Percentiles rank a stretch among this genome's conserved stretches.
phyloP scores from a whole-genome alignment of 2,888 invertebrate species.

The Lepidocyrtinus sp. region DNA sequence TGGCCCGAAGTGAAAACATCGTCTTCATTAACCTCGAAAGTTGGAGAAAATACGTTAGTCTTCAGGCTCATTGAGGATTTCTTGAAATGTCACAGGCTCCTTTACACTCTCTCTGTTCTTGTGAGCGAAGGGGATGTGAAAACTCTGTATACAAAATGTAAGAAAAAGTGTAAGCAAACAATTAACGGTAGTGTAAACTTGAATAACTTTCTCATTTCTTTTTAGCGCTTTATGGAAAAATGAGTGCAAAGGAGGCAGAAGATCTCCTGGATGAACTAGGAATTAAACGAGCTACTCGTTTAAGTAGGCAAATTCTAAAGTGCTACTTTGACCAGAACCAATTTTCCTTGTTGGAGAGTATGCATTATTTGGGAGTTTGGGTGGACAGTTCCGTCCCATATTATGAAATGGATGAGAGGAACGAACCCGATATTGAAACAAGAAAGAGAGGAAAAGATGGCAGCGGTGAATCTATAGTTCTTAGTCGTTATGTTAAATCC shows the following conservation, averaged over 20 bases:
- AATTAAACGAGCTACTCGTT: conserved; percentile 39
- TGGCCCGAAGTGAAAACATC: conserved; percentile 62
- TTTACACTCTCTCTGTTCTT: conserved; percentile 66
- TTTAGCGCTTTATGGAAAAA: conserved; percentile 60
- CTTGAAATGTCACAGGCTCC: conserved; percentile 61
- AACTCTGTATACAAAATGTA: conserved; percentile 21
- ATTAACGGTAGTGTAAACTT: background rate
- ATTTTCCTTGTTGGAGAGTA: conserved; percentile 64
- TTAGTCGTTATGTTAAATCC: no score
- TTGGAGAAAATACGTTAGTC: conserved; percentile 40
- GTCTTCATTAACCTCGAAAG: conserved; percentile 19
- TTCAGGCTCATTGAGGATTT: conserved; percentile 66
- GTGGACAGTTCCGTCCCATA: conserved; percentile 6
- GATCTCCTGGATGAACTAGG: conserved; percentile 57
- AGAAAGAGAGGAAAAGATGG: background rate
- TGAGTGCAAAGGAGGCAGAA: conserved; percentile 61
- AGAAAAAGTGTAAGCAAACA: background rate
- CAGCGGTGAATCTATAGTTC: background rate
- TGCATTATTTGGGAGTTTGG: conserved; percentile 48
- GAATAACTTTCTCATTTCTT: background rate
- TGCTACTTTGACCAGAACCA: conserved; percentile 59
- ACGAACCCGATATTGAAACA: background rate
- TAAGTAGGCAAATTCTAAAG: conserved; percentile 58
- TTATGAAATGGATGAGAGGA: no score
- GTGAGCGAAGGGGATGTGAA: conserved; percentile 59